Percentiles rank a stretch among this genome's conserved stretches.
Evolutionary conservation across 2,888 invertebrate genomes (phyloP).

Genomic region (Seladonia tumulorum): DNA sequence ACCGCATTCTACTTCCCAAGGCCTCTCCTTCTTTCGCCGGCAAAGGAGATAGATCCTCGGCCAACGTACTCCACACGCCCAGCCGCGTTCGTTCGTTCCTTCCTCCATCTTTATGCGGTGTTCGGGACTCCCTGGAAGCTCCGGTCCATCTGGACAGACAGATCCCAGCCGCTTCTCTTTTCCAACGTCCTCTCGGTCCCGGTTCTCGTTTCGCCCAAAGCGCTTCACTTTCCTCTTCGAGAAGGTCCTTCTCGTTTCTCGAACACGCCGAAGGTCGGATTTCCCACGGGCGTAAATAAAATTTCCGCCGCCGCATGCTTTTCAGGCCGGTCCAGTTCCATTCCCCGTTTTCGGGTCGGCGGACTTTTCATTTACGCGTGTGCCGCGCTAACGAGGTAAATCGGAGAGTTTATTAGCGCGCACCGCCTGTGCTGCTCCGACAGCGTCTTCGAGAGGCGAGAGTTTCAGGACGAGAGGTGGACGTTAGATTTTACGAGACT

Average conservation of each 20-base stretch:
- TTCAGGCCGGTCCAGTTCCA: neutral
- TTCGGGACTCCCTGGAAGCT: conserved; percentile 23
- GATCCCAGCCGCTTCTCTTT: conserved; percentile 14
- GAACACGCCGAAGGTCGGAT: conserved; percentile 2
- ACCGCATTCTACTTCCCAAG: conserved; percentile 24
- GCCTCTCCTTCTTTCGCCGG: conserved; percentile 64
- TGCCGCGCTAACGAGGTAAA: neutral
- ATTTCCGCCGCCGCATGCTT: conserved; percentile 38
- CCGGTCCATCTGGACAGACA: neutral
- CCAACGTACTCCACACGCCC: conserved; percentile 17
- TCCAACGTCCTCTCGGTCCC: neutral
- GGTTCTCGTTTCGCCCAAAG: neutral
- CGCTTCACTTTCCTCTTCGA: neutral
- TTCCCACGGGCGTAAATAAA: conserved; percentile 48
- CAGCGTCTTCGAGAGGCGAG: neutral
- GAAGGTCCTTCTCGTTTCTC: neutral
- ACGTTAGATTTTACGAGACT: neutral
- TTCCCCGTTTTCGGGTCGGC: neutral
- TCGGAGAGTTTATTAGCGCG: neutral
- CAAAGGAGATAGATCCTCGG: conserved; percentile 56
- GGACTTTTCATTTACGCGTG: neutral
- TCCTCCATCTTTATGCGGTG: neutral
- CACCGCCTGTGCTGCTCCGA: neutral
- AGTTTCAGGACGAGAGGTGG: neutral
- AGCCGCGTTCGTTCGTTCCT: neutral